These are phyloP conservation scores for Malachius bipustulatus DNA, from an alignment of 2,888 invertebrate species.

Conservation along the genomic window DNA sequence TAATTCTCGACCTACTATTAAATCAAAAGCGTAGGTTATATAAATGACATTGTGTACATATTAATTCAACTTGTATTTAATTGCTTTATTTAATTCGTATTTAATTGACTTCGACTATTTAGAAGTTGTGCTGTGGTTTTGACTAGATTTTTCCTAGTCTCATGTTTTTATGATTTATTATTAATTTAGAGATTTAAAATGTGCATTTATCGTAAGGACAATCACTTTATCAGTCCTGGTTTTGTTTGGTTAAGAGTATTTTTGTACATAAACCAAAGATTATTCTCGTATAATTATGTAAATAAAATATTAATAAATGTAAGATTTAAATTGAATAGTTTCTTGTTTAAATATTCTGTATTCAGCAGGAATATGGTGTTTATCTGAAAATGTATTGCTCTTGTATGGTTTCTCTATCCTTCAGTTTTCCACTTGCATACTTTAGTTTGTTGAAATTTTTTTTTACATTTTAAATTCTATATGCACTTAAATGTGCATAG, in stretches of 20 bases:
- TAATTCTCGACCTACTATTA: neutral
- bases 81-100: conserved; percentile 4
- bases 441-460: too few relatives aligned
- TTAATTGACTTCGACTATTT: conserved; percentile 8
- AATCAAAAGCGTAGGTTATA: conserved; percentile 6
- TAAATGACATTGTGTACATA: conserved; percentile 9
- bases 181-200: neutral
- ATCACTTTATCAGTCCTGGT: neutral
- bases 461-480: too few relatives aligned
- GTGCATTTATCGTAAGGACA: neutral
- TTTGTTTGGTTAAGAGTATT: conserved; percentile 12
- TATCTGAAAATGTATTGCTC: too few relatives aligned
- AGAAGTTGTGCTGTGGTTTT: too few relatives aligned
- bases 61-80: conserved; percentile 1
- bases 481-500: too few relatives aligned
- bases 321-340: too few relatives aligned
- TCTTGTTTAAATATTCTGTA: too few relatives aligned
- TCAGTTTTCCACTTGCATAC: too few relatives aligned
- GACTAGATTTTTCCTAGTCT: conserved; percentile 2
- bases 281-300: conserved; percentile 17
- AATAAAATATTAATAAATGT: neutral
- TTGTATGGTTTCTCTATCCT: too few relatives aligned
- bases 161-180: neutral
- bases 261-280: conserved; percentile 30
- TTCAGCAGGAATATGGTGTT: too few relatives aligned